Base-by-base conservation (phyloP, 2,797 vertebrate species). In the Aldrovandia affinis region DNA sequence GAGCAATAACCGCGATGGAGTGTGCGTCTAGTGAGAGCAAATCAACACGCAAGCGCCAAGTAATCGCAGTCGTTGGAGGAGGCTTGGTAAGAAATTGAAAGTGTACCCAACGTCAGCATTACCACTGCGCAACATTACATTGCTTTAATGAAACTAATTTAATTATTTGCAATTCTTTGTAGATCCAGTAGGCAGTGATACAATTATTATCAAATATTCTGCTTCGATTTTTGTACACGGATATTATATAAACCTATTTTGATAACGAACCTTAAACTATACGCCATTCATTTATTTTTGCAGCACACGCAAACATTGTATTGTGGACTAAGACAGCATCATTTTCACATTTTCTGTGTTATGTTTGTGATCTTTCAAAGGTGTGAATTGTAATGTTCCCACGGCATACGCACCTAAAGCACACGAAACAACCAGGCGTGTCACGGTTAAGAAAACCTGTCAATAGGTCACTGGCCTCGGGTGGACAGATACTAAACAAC, bases 31-130 rank as follows among this genome's bases (percentile, higher is more conserved):
- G 28, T 9, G 78, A 68, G 33, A 78, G n/a, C 15, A 44, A 52
- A 30, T 25, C 83, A 84, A 42, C 78, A 2, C 50, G 3, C 77
- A 84, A 89, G 87, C 92, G 89, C 63, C 94, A 92, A 88, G 91
- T 94, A 15, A 89, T 94, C 0, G 95, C 94, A 61, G 91, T 96
- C 44, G 94, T 96, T 65, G 95, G 95, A 57, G 95, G 94, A 4
- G 95, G 95, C 87, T 90, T 96, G 95, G 95, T 96, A 94, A 95
- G 95, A 85, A 82, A 28, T 30, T 89, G 0, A 88, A 86, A 91
- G 83, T 87, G n/a, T 50, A 39, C 22, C 20, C 20, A 14, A 22
- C 39, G 47, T 25, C 9, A 77, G 2, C 28, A 10, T 22, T 47
- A 3, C 1, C 42, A 73, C 10, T 47, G 20, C 1, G 73, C 73